Evolutionary conservation across 2,113 vertebrate genomes (phyloP).

Genomic region (Asarcornis scutulata): DNA sequence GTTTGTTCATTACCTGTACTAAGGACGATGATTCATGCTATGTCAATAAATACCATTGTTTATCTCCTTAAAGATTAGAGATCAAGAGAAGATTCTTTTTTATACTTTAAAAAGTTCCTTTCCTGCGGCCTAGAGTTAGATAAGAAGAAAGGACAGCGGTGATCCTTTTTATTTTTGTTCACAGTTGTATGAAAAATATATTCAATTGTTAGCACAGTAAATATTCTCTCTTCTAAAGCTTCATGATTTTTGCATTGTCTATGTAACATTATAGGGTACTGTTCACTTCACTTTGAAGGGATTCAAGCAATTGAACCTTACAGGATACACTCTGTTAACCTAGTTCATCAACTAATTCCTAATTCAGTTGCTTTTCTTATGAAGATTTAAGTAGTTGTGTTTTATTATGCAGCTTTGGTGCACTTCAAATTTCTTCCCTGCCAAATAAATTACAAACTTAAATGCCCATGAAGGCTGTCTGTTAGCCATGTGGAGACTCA

Average conservation of each 20-base stretch:
- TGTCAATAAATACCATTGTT: neutral
- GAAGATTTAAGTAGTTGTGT: neutral
- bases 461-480: neutral
- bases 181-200: neutral
- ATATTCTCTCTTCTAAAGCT: neutral
- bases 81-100: neutral
- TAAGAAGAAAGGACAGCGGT: neutral
- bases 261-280: rapidly evolving
- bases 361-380: neutral
- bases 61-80: neutral
- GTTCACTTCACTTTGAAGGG: neutral
- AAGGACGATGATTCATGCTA: neutral
- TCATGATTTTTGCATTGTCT: neutral
- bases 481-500: neutral
- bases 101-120: neutral
- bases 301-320: neutral
- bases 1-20: neutral
- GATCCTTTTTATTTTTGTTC: neutral
- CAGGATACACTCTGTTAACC: neutral
- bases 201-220: neutral
- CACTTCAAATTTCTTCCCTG: neutral
- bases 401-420: neutral
- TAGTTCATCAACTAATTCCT: neutral
- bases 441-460: neutral
- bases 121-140: neutral